These are phyloP conservation scores for Hycleus phaleratus DNA, from an alignment of 1,140 invertebrate genomes.

Conservation along the genomic window DNA sequence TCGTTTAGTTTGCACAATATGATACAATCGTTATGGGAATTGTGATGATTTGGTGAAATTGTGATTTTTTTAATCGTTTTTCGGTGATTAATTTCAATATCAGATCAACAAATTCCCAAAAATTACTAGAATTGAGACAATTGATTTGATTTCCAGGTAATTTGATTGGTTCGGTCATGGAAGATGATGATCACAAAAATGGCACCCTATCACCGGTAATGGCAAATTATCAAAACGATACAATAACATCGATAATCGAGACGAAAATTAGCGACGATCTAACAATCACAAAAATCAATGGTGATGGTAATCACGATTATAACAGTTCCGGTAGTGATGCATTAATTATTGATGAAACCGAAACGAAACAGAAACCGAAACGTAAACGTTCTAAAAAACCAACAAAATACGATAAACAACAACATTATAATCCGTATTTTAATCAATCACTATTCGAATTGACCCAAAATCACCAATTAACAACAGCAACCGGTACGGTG, in stretches of 20 bases:
- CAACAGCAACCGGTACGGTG: background rate
- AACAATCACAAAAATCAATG: background rate
- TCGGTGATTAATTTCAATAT: too few relatives aligned
- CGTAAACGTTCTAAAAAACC: conserved; percentile 15
- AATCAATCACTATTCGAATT: conserved; percentile 38
- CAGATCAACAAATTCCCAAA: too few relatives aligned
- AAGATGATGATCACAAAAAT: conserved; percentile 36
- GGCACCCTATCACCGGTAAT: conserved; percentile 27
- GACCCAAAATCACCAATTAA: conserved; percentile 22
- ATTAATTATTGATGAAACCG: conserved; percentile 37
- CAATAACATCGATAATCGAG: too few relatives aligned
- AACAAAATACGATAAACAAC: conserved; percentile 21
- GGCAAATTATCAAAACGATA: conserved; percentile 15
- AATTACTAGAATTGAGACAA: too few relatives aligned
- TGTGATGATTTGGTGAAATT: too few relatives aligned
- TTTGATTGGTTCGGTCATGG: conserved; percentile 28
- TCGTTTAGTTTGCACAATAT: too few relatives aligned
- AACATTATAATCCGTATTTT: conserved; percentile 38
- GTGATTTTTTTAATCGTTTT: too few relatives aligned
- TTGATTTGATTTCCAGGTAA: too few relatives aligned
- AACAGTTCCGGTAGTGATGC: conserved; percentile 38
- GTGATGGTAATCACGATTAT: conserved; percentile 19
- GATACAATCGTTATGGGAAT: too few relatives aligned
- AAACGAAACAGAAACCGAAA: conserved; percentile 23
- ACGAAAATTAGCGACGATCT: too few relatives aligned